These are phyloP conservation scores for Limnephilus rhombicus DNA, from an alignment of 2,888 invertebrate species.

Conservation along the genomic window DNA sequence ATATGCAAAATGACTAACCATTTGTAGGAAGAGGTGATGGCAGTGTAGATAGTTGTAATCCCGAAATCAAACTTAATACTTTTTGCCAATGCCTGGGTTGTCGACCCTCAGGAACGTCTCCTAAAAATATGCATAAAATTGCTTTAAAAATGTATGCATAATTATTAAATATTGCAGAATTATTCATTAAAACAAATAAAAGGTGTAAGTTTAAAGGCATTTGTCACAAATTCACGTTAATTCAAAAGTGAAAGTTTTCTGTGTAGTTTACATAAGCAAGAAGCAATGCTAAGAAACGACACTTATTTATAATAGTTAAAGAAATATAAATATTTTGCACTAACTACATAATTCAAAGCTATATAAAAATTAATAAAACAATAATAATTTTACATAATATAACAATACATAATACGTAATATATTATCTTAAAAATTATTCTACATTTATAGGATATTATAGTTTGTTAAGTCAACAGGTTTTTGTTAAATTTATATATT, in stretches of 20 bases:
- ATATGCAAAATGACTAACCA: conserved; percentile 68
- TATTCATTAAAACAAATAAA: not conserved
- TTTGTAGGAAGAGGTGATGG: conserved; percentile 82
- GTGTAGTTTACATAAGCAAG: not conserved
- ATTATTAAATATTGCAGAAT: not conserved
- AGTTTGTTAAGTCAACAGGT: too few species aligned
- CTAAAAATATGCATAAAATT: conserved; percentile 28
- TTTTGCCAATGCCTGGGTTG: conserved; percentile 98
- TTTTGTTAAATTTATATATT: too few species aligned
- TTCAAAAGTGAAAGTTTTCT: not conserved
- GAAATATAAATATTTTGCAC: too few species aligned
- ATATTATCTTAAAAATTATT: too few species aligned
- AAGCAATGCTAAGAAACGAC: not conserved
- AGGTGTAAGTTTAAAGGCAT: not conserved
- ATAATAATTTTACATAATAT: too few species aligned
- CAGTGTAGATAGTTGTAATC: conserved; percentile 86
- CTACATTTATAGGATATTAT: too few species aligned
- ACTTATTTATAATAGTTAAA: not conserved
- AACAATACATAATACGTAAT: too few species aligned
- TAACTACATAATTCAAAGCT: too few species aligned
- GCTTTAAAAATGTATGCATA: not conserved
- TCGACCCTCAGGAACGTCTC: conserved; percentile 79
- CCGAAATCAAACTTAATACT: conserved; percentile 89
- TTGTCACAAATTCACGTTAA: not conserved
- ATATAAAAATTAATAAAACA: too few species aligned